Conservation (phyloP, 2,113 vertebrate species). For the Heliornis fulica region DNA sequence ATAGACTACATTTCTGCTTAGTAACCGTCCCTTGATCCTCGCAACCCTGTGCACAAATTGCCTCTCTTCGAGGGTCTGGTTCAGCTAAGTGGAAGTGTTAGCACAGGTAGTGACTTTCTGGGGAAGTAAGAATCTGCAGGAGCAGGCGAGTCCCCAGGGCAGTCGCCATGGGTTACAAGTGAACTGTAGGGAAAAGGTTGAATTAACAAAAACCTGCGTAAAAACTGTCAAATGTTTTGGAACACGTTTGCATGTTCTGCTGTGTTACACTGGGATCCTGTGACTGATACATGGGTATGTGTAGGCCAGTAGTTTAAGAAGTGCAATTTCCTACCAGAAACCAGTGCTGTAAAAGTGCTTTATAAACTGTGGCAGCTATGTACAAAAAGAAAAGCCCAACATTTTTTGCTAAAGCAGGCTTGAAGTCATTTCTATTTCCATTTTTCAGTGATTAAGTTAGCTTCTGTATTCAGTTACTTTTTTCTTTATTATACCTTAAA, state of each 20-base stretch:
- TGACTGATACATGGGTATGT: neutral
- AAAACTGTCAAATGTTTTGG: neutral
- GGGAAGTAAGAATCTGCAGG: neutral
- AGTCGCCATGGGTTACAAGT: neutral
- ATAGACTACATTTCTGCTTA: neutral
- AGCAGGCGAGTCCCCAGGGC: neutral
- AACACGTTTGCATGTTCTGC: neutral
- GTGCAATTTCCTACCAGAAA: neutral
- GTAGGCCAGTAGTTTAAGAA: neutral
- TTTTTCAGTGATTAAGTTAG: neutral
- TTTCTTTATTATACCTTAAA: neutral
- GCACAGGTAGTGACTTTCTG: neutral
- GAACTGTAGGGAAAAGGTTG: neutral
- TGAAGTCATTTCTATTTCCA: neutral
- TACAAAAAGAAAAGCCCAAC: neutral
- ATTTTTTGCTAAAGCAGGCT: neutral
- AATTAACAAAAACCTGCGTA: neutral
- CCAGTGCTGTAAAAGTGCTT: neutral
- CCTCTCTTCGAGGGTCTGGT: neutral
- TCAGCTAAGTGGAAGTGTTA: conserved; percentile 8
- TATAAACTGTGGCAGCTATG: neutral
- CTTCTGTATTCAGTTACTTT: neutral
- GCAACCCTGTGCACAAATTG: neutral
- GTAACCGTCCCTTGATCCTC: neutral
- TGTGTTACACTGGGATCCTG: neutral